A percentile compares a stretch with the other conserved stretches of the same genome.
phyloP scores from a whole-genome alignment of 2,888 invertebrate species.

The Caenorhabditis sp. region DNA sequence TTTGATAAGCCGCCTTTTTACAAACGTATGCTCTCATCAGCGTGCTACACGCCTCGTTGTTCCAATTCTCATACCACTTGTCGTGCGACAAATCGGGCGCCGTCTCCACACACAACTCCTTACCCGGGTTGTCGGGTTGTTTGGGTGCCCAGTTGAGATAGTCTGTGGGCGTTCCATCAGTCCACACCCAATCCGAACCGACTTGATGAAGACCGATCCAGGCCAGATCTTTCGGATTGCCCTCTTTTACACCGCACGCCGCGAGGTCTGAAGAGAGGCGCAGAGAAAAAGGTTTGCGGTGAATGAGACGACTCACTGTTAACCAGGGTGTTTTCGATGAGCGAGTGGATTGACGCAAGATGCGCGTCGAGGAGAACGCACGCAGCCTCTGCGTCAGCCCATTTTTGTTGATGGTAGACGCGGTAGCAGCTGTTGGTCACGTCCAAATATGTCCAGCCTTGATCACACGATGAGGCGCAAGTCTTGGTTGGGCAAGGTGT shows the following conservation, averaged over 20 bases:
- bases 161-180: slow-evolving; percentile 32
- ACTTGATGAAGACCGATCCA: slow-evolving; percentile 42
- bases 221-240: slow-evolving; percentile 32
- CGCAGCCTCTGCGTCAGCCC: slow-evolving; percentile 37
- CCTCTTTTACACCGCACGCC: slow-evolving; percentile 34
- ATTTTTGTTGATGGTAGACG: slow-evolving; percentile 29
- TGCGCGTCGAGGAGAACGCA: slow-evolving; percentile 30
- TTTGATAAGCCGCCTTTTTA: slow-evolving; percentile 32
- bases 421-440: slow-evolving; percentile 35
- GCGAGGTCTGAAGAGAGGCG: slow-evolving; percentile 29
- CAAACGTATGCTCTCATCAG: slow-evolving; percentile 35
- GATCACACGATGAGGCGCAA: slow-evolving; percentile 36
- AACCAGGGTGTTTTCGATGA: slow-evolving; percentile 39
- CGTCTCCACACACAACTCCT: slow-evolving; percentile 41
- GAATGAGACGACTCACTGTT: slow-evolving; percentile 22
- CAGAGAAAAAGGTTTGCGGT: too few species aligned
- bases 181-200: slow-evolving; percentile 39
- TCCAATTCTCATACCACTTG: slow-evolving; percentile 44
- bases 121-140: slow-evolving; percentile 39
- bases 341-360: slow-evolving; percentile 28
- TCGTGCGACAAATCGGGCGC: slow-evolving; percentile 43
- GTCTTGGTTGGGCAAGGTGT: slow-evolving; percentile 28
- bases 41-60: slow-evolving; percentile 30
- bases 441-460: slow-evolving; percentile 39
- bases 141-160: slow-evolving; percentile 44